phyloP scores from a whole-genome alignment of 2,797 vertebrate species.

The Onychomys arenicola region DNA sequence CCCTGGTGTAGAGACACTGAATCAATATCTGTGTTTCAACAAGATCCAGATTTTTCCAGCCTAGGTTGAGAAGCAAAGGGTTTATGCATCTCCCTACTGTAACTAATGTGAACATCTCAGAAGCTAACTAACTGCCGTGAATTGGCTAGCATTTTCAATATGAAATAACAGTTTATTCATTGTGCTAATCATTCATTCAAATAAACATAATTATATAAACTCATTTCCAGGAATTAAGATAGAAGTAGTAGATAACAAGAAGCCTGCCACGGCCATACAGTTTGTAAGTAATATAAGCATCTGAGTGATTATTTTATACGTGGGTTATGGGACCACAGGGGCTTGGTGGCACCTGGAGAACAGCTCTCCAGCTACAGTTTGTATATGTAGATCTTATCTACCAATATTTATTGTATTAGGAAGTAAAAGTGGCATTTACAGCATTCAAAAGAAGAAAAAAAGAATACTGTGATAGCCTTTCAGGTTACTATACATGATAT shows the following conservation, averaged over 20 bases:
- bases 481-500: neutral
- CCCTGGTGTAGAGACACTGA: neutral
- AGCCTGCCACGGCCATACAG: too few species aligned
- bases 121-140: neutral
- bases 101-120: neutral
- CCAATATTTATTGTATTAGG: neutral
- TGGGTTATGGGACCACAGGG: too few species aligned
- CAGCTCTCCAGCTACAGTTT: too few species aligned
- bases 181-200: neutral
- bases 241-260: too few species aligned
- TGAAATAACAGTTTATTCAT: neutral
- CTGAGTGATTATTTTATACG: too few species aligned
- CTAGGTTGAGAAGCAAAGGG: neutral
- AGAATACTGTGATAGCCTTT: neutral
- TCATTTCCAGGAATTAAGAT: neutral
- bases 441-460: neutral
- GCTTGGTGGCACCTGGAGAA: too few species aligned
- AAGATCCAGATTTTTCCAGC: neutral
- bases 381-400: neutral
- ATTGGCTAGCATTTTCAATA: neutral
- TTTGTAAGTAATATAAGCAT: too few species aligned
- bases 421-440: neutral
- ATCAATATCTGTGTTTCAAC: neutral
- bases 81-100: neutral
- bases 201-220: neutral